These are phyloP conservation scores for Dynastes hyllus DNA, from an alignment of 2,888 invertebrate genomes.

Conservation along the genomic window DNA sequence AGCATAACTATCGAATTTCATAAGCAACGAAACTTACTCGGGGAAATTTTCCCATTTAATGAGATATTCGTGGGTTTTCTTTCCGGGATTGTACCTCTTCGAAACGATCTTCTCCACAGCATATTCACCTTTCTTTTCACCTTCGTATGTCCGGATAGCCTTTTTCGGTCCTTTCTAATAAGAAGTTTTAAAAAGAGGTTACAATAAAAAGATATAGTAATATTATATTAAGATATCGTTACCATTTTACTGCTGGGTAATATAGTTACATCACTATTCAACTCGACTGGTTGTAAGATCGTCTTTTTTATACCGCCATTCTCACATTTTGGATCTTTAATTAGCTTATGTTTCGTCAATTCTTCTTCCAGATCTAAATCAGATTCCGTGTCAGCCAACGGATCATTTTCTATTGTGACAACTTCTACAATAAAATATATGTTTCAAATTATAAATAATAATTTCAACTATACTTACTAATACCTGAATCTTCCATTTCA, in stretches of 20 bases:
- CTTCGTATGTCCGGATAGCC: conserved; percentile 55
- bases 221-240: background rate
- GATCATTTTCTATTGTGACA: conserved; percentile 55
- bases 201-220: background rate
- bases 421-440: background rate
- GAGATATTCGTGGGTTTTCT: conserved; percentile 86
- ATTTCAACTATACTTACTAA: conserved; percentile 54
- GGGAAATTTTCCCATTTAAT: conserved; percentile 90
- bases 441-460: background rate
- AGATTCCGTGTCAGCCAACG: conserved; percentile 60
- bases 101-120: conserved; percentile 89
- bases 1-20: too few species aligned
- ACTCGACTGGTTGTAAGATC: conserved; percentile 59
- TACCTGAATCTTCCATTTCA: conserved; percentile 58
- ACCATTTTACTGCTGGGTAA: conserved; percentile 58
- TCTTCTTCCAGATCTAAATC: conserved; percentile 59
- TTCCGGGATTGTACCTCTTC: conserved; percentile 85
- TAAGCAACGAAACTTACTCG: conserved; percentile 73
- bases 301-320: conserved; percentile 60
- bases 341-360: conserved; percentile 54
- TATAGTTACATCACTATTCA: conserved; percentile 62
- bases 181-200: background rate
- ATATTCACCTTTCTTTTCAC: conserved; percentile 75
- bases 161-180: conserved; percentile 50
- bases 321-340: conserved; percentile 56